Evolutionary conservation across 1,140 invertebrate genomes (phyloP), one percentile per base, ranked within the genome.

Genomic region (Callitettix versicolor): DNA sequence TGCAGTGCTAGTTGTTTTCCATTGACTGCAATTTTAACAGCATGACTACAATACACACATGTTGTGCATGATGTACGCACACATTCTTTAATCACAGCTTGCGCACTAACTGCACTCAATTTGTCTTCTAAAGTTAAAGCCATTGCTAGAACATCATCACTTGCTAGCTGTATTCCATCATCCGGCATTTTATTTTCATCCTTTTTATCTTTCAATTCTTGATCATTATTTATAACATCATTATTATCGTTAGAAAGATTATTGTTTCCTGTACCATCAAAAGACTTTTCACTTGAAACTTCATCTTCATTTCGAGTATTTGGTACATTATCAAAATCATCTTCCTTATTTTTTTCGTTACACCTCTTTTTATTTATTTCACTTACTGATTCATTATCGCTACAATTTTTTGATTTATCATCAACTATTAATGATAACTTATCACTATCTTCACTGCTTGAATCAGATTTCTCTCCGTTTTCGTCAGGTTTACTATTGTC

Each of bases 11-110:
- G 65, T 62, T 88, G 84, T 65, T 82, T 81, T 41, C 81, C 86
- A 68, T 90, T 86, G 0, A 90, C 85, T 1, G 86, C 83, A 59
- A 91, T 86, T 57, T 83, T 80, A 18, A 84, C 73, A 0, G 85
- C 86, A 71, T 90, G 86, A 65, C 88, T 87, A 63, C 88, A 91
- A 64, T 88, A 91, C 26, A 88, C 75, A 67, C 88, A 91, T 24
- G 72, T 73, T 3, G 75, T 70, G 62, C 79, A 79, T 0, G 85
- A 83, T 1, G 76, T 76, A 55, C 75, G 72, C 21, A 89, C 71
- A 66, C 86, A 88, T 55, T 80, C 78, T 66, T 84, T 83, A 9
- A 89, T 61, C 49, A 90, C 70, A 36, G 82, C 76, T 56, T 82
- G 77, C 46, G 84, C 72, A 33, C 80, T 76, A 68, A 87, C 80